Conservation (phyloP, 2,797 vertebrate genomes). For the Enteromius anoplus region DNA sequence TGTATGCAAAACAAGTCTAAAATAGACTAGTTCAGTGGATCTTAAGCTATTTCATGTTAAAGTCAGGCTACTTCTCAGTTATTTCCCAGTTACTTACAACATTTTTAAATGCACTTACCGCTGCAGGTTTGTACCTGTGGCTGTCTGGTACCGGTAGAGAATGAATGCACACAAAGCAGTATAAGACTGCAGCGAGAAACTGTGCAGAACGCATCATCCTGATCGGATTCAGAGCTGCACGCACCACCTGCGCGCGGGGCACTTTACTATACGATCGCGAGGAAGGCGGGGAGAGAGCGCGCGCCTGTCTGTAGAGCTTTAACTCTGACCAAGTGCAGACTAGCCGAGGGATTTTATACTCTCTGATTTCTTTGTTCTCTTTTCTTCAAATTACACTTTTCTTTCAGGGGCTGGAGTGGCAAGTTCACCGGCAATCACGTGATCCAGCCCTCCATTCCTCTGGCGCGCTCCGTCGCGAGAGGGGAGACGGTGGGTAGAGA, state of each 20-base stretch:
- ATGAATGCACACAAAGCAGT: slow-evolving; percentile 48
- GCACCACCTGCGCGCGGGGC: slow-evolving; percentile 36
- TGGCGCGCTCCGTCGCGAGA: slow-evolving; percentile 18
- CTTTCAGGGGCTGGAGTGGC: slow-evolving; percentile 56
- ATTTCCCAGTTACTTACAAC: background rate
- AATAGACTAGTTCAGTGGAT: background rate
- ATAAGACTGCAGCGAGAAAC: slow-evolving; percentile 47
- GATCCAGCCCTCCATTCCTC: slow-evolving; percentile 49
- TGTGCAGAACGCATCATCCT: slow-evolving; percentile 50
- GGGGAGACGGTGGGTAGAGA: slow-evolving; percentile 17
- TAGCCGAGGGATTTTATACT: slow-evolving; percentile 61
- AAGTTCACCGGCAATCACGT: slow-evolving; percentile 62
- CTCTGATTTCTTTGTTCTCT: slow-evolving; percentile 64
- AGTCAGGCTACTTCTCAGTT: too few relatives aligned
- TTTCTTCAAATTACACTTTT: slow-evolving; percentile 62
- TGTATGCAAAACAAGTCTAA: background rate
- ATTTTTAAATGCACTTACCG: slow-evolving; percentile 57
- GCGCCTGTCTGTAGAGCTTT: slow-evolving; percentile 43
- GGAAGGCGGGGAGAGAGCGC: slow-evolving; percentile 7
- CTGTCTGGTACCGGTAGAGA: slow-evolving; percentile 54
- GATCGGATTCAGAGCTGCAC: slow-evolving; percentile 30
- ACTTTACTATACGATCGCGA: slow-evolving; percentile 14
- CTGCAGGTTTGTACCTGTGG: slow-evolving; percentile 54
- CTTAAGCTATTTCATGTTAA: background rate
- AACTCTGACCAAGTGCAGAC: slow-evolving; percentile 44